These are phyloP conservation scores for Pheosia tremula DNA, from an alignment of 2,888 invertebrate species.

Conservation along the genomic window DNA sequence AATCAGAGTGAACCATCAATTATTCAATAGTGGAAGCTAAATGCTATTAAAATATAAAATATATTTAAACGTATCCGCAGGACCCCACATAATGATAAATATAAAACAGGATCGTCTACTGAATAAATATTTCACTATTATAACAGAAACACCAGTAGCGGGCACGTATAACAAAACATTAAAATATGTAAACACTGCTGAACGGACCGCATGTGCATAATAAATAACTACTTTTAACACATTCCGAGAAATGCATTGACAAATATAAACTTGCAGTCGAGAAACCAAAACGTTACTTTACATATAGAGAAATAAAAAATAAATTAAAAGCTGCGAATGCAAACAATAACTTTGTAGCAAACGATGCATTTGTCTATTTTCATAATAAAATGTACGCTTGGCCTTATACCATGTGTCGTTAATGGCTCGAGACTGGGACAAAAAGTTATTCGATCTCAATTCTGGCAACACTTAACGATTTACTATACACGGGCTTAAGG, in stretches of 20 bases:
- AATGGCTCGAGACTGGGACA: conserved; percentile 31
- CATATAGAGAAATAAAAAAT: conserved; percentile 15
- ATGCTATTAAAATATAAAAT: conserved; percentile 23
- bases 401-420: conserved; percentile 32
- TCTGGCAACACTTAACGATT: conserved; percentile 45
- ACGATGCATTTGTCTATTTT: conserved; percentile 42
- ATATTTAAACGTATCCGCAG: conserved; percentile 23
- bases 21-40: conserved; percentile 6
- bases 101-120: conserved; percentile 52
- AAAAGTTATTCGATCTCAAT: conserved; percentile 48
- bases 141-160: conserved; percentile 64
- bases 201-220: conserved; percentile 52
- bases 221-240: conserved; percentile 59
- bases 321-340: conserved; percentile 5
- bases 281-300: conserved; percentile 16
- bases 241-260: conserved; percentile 54
- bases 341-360: conserved; percentile 25
- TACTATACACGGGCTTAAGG: conserved; percentile 29
- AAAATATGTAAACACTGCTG: conserved; percentile 59
- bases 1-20: conserved; percentile 1
- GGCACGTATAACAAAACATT: conserved; percentile 59
- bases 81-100: conserved; percentile 58
- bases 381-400: conserved; percentile 39
- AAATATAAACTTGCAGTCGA: conserved; percentile 34
- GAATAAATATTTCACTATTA: conserved; percentile 61